Evolutionary conservation across 2,113 vertebrate genomes (phyloP), one percentile per base, ranked within the genome.

Genomic region (Poeciliopsis occidentalis): DNA sequence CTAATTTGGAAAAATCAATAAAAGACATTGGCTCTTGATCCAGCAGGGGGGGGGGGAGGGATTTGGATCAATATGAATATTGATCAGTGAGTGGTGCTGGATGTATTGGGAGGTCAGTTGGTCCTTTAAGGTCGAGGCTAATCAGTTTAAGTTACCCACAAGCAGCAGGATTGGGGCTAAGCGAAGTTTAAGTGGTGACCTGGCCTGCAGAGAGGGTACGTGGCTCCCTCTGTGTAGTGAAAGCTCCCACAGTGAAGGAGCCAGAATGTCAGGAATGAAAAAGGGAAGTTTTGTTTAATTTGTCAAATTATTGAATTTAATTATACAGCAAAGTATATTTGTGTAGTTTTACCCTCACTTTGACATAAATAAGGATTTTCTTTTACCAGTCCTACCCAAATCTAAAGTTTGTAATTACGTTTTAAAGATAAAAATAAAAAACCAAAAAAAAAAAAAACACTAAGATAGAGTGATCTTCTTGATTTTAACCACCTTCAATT

Each of bases 1-100:
- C 91, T 94, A 93, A 94, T 94, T 92, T 92, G 79, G 76, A 67
- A 73, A 69, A 80, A 93, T 95, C 93, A 87, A 95, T 94, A 82
- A 24, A 75, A 31, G 85, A 88, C 84, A 76, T 92, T 86, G 32
- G 78, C 85, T 89, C 85, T 89, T 87, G 88, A 91, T 91, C 91
- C 82, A 78, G 87, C 84, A 82, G 10, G 34, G 67, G 69, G 60
- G 70, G 79, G 69, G 60, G 70, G 79, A 39, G 69, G 22, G 63
- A 29, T 72, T 29, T 15, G 63, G 84, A 92, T 94, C 94, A 88
- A 94, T 95, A 83, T 67, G 68, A 85, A 92, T 92, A 93, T 93
- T 90, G 90, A 94, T 95, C 92, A 89, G 92, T 93, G 92, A 93
- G 92, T 88, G 89, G 87, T 92, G 90, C 88, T 85, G 90, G 80